Base-by-base conservation (phyloP, 2,797 vertebrate genomes). In the Nasua narica region DNA sequence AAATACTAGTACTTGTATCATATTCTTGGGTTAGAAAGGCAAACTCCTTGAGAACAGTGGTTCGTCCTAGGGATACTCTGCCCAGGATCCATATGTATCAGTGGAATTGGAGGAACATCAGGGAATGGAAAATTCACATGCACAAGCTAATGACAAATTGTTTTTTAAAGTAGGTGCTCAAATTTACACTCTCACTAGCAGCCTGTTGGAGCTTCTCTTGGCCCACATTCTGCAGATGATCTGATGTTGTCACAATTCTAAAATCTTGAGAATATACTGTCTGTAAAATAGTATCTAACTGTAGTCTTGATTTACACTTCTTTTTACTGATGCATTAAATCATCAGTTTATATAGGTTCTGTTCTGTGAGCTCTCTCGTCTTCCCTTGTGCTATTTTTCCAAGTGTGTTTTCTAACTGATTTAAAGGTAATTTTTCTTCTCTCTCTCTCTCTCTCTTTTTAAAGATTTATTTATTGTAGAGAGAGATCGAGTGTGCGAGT, bases 51-150 rank as follows among this genome's bases (percentile, higher is more conserved):
- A 94, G 86, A 67, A 14, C 12, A 32, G 14, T 67, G 16, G 32
- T 56, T 81, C 23, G 6, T 74, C 6, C 2, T 50, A 16, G 10
- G 37, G 27, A 7, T 19, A 13, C 15, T 84, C 72, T 81, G 2
- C 46, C 8, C 2, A 46, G 58, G 52, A 21, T 7, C 19, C 14
- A 16, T 56, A 9, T 1, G 0, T 83, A n/a, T 54, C 40, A 62
- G 1, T 35, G 43, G 50, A 29, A 52, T 15, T 32, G n/a, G 12
- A 58, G 14, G 85, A 70, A 29, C 0, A 0, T 11, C 0, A 7
- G 69, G 19, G 9, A 48, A 43, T 2, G 21, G 10, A 37, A 87
- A 78, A 25, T 77, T 81, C 40, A 70, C 29, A 27, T 35, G n/a
- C 6, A 50, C 6, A 15, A 29, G 52, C 32, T 50, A 14, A 60